These are phyloP conservation scores for Apotomis capreana DNA, from an alignment of 2,888 invertebrate species.

Conservation along the genomic window DNA sequence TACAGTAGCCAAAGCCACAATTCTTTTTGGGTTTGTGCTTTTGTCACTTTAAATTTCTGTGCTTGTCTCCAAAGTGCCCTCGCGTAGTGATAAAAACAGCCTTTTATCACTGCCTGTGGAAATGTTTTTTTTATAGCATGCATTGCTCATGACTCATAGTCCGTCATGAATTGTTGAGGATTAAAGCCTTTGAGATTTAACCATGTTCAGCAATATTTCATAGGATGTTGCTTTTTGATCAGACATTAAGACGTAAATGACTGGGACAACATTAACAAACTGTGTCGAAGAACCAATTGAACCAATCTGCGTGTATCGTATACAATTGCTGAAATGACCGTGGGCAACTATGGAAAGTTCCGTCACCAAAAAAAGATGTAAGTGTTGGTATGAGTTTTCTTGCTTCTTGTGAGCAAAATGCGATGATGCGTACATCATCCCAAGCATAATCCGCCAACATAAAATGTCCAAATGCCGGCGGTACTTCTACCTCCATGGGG, in stretches of 20 bases:
- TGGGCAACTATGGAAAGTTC: constrained; percentile 40
- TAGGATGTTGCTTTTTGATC: constrained; percentile 11
- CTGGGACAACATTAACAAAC: constrained; percentile 30
- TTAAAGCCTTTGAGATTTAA: constrained; percentile 16
- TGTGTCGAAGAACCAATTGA: constrained; percentile 34
- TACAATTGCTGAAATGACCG: constrained; percentile 35
- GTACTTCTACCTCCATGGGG: neutral
- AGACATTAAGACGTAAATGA: constrained; percentile 22
- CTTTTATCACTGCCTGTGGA: constrained; percentile 11
- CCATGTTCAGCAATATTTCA: constrained; percentile 8
- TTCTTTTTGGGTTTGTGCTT: constrained; percentile 29
- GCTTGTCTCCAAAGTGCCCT: constrained; percentile 17
- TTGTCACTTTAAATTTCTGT: constrained; percentile 21
- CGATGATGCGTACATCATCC: constrained; percentile 9
- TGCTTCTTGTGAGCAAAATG: constrained; percentile 36
- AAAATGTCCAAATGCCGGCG: neutral
- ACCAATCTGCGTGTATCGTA: constrained; percentile 36
- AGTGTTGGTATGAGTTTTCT: constrained; percentile 24
- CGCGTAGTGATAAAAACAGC: constrained; percentile 28
- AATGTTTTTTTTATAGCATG: constrained; percentile 1
- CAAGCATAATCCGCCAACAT: neutral
- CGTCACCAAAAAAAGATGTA: constrained; percentile 33
- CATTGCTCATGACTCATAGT: constrained; percentile 3
- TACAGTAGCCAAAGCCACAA: constrained; percentile 2
- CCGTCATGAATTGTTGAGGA: constrained; percentile 8